Evolutionary conservation across 2,888 invertebrate species (phyloP).

Genomic region (Eupelmus urozonus): DNA sequence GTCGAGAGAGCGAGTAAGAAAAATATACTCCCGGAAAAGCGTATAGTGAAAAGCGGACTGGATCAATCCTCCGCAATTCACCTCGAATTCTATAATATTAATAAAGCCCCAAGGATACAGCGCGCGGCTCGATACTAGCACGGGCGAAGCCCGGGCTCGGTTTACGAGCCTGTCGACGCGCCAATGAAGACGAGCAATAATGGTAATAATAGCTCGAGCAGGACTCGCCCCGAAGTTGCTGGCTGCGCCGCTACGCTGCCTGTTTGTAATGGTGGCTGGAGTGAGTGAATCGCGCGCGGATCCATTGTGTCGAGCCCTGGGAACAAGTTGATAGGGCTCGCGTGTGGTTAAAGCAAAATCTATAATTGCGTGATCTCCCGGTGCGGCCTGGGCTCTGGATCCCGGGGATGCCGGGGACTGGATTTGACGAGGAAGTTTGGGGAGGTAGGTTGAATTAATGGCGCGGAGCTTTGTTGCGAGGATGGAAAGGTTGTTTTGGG

Average conservation of each 20-base stretch:
- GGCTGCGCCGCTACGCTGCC: background rate
- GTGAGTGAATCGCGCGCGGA: background rate
- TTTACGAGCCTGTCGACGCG: background rate
- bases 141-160: background rate
- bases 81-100: too few species aligned
- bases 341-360: conserved; percentile 10
- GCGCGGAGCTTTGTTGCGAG: too few species aligned
- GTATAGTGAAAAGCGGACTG: too few species aligned
- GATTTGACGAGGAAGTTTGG: too few species aligned
- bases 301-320: background rate
- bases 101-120: too few species aligned
- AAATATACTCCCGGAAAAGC: too few species aligned
- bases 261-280: background rate
- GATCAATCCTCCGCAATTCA: too few species aligned
- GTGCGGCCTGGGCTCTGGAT: too few species aligned
- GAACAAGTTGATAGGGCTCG: conserved; percentile 19
- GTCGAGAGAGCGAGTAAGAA: background rate
- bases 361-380: conserved; percentile 12
- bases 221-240: background rate
- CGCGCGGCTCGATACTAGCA: too few species aligned
- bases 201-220: background rate
- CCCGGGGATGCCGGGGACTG: too few species aligned
- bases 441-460: too few species aligned
- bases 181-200: conserved; percentile 10
- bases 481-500: too few species aligned